Evolutionary conservation across 2,797 vertebrate genomes (phyloP).

Genomic region (Phrynocephalus forsythii): DNA sequence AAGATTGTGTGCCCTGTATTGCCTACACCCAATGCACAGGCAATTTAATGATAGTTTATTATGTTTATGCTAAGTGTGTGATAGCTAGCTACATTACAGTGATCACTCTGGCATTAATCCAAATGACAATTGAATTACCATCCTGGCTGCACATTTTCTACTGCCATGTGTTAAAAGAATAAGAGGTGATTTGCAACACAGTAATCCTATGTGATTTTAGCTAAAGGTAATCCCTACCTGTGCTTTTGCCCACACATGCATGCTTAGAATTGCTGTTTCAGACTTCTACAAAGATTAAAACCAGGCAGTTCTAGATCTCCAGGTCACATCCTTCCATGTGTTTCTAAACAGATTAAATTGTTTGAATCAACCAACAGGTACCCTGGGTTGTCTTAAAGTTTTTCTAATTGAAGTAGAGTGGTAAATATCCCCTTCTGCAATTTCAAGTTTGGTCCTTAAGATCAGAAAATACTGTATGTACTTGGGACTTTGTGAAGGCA

Average conservation of each 20-base stretch:
- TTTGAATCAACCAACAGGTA: neutral
- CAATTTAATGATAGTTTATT: slow-evolving; percentile 9
- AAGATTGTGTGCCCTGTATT: neutral
- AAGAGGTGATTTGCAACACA: neutral
- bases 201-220: neutral
- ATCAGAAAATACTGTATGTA: neutral
- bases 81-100: neutral
- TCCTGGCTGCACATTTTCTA: neutral
- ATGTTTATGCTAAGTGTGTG: neutral
- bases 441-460: neutral
- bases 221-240: neutral
- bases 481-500: neutral
- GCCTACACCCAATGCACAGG: neutral
- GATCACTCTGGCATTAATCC: neutral
- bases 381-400: neutral
- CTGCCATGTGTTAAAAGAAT: neutral
- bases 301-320: neutral
- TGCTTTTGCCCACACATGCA: neutral
- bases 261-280: neutral
- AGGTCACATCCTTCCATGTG: neutral
- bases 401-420: neutral
- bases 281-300: neutral
- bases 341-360: neutral
- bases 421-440: neutral
- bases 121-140: slow-evolving; percentile 1